Evolutionary conservation across 2,888 invertebrate species (phyloP), one percentile per base, ranked within the genome.

Genomic region (Acanthosepion esculentum): DNA sequence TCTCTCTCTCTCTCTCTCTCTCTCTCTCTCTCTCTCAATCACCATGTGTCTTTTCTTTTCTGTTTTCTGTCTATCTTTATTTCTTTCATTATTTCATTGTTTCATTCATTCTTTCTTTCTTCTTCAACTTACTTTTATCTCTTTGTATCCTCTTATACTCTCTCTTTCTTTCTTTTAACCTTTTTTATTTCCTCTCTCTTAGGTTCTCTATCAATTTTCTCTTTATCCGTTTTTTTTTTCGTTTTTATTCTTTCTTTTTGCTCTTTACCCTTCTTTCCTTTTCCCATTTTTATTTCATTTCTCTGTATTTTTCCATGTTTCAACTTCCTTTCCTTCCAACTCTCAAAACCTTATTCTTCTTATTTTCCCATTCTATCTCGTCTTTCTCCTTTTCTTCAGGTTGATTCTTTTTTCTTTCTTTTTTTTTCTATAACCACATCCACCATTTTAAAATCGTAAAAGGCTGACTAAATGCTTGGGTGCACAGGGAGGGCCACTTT

Each of bases 391-490:
- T 29, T 78, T 10, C 6, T n/a, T 29, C 29, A 2, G 2, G 41
- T 41, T 41, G 41, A 41, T 41, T 41, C 41, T 3, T 41, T 41
- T 41, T 41, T 41, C 33, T n/a, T n/a, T n/a, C n/a, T 2, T 78
- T 78, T n/a, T 15, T 78, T 78, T 18, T 33, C 18, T n/a, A 78
- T n/a, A 4, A 78, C n/a, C 78, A 33, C 78, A 78, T 78, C n/a
- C n/a, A 15, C 78, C 78, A 78, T 78, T 78, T 78, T n/a, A 78
- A 78, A n/a, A 78, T 78, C 78, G 78, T 78, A 78, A 78, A 78
- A n/a, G 15, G n/a, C 78, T n/a, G n/a, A 18, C n/a, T 78, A 33
- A 78, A n/a, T 15, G 78, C 78, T n/a, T 78, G n/a, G n/a, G n/a
- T 78, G 78, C 78, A 78, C 78, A 78, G 78, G n/a, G n/a, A 12